Evolutionary conservation across 2,797 vertebrate genomes (phyloP).

Genomic region (Melanogrammus aeglefinus): DNA sequence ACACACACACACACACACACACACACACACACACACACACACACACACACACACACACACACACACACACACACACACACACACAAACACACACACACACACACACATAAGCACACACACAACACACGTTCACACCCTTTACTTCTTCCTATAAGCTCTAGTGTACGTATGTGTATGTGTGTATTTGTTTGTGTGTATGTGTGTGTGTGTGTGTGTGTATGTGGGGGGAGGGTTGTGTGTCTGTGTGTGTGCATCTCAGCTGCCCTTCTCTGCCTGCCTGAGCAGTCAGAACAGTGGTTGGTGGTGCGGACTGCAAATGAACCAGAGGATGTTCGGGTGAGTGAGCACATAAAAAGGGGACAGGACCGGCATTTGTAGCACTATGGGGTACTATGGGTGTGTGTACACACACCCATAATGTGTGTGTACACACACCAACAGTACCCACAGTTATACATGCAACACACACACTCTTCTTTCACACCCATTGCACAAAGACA

Average conservation of each 20-base stretch:
- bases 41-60: too few species aligned
- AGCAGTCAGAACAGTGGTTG: conserved; percentile 60
- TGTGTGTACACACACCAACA: conserved; percentile 28
- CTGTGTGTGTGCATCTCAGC: background rate
- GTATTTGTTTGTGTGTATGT: background rate
- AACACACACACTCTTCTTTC: too few species aligned
- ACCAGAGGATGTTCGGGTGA: conserved; percentile 65
- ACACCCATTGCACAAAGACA: too few species aligned
- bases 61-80: too few species aligned
- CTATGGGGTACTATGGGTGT: background rate
- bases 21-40: too few species aligned
- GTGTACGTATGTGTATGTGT: background rate
- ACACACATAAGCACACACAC: too few species aligned
- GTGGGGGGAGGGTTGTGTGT: background rate
- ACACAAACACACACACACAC: too few species aligned
- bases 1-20: too few species aligned
- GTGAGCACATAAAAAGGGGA: conserved; percentile 64
- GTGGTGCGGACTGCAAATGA: conserved; percentile 68
- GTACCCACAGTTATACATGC: too few species aligned
- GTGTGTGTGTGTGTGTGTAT: conserved; percentile 7
- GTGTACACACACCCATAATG: conserved; percentile 28
- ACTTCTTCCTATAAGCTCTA: conserved; percentile 16
- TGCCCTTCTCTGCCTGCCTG: conserved; percentile 60
- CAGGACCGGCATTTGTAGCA: conserved; percentile 63
- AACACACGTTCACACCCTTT: background rate